Percentiles rank a stretch among this genome's conserved stretches.
phyloP scores from a whole-genome alignment of 37 sponge, comb jelly and placozoan species.

The Hexactinellida sp. region DNA sequence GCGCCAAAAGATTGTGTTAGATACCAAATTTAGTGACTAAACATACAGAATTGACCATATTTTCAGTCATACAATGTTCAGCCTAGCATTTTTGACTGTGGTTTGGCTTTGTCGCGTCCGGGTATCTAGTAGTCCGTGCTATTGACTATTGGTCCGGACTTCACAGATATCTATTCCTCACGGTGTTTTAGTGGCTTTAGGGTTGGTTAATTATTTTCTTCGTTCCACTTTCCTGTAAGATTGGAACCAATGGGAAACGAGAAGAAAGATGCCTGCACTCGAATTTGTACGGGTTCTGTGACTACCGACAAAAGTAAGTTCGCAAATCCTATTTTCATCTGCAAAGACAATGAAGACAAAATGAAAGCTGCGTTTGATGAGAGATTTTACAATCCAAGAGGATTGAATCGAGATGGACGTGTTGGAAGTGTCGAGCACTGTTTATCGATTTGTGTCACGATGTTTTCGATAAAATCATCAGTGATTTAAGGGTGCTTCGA shows the following conservation, averaged over 20 bases:
- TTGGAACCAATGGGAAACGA: background rate
- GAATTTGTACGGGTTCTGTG: too few relatives aligned
- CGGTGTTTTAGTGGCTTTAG: background rate
- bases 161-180: background rate
- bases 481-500: too few relatives aligned
- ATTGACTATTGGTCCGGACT: background rate
- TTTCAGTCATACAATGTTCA: too few relatives aligned
- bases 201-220: background rate
- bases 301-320: background rate
- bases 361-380: background rate
- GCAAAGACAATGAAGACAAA: background rate
- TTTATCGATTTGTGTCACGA: background rate
- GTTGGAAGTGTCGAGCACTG: background rate
- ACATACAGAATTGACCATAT: too few relatives aligned
- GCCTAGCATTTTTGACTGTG: too few relatives aligned
- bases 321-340: background rate
- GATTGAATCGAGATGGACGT: background rate
- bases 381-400: background rate
- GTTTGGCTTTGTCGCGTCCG: too few relatives aligned
- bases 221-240: background rate
- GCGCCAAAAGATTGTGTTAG: too few relatives aligned
- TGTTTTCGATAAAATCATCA: background rate
- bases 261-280: background rate
- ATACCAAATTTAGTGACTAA: too few relatives aligned
- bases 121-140: background rate